Evolutionary conservation across 2,113 vertebrate genomes (phyloP).

Genomic region (Cygnus buccinator): DNA sequence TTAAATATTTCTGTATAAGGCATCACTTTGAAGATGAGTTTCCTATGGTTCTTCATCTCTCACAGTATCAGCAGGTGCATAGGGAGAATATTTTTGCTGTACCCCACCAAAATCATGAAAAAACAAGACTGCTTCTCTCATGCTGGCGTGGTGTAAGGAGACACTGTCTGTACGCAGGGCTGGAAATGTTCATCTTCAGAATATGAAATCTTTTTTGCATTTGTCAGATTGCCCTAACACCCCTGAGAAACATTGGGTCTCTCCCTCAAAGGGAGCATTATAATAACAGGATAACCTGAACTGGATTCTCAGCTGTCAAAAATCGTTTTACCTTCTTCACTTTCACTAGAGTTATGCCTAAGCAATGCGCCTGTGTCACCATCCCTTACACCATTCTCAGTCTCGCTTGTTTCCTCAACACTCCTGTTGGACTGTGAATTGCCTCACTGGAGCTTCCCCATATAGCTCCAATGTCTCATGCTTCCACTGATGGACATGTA

Average conservation of each 20-base stretch:
- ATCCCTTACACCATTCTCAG: neutral
- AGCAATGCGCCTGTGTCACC: too few relatives aligned
- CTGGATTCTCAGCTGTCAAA: neutral
- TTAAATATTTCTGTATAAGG: neutral
- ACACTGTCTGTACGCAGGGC: neutral
- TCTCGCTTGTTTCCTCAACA: neutral
- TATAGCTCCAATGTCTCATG: fast-evolving
- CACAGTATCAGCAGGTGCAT: neutral
- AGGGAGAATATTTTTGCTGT: neutral
- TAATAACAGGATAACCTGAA: neutral
- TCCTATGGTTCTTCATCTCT: neutral
- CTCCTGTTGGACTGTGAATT: neutral
- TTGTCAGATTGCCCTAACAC: neutral
- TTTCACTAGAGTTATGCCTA: neutral
- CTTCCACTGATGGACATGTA: fast-evolving
- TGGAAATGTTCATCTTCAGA: neutral
- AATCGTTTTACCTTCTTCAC: neutral
- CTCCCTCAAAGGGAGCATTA: neutral
- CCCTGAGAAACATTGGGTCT: neutral
- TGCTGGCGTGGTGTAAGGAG: neutral
- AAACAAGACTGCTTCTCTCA: neutral
- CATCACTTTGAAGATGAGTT: neutral
- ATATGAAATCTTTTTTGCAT: neutral
- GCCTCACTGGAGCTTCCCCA: fast-evolving
- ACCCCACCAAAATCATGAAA: neutral